Conservation (phyloP, 2,113 vertebrate genomes). For the Lycaon pictus region DNA sequence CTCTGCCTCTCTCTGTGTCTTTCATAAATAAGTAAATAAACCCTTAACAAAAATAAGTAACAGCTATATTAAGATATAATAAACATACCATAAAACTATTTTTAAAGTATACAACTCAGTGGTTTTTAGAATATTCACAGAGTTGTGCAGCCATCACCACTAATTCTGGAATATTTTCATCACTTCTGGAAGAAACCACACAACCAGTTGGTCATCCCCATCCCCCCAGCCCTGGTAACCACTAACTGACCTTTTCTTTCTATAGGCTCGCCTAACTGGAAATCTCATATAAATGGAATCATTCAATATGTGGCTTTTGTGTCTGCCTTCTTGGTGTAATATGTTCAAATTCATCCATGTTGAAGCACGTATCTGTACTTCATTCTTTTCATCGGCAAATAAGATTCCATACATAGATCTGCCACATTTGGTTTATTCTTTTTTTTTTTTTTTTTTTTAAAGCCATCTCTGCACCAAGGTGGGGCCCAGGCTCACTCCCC, state of each 20-base stretch:
- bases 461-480: not conserved
- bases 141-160: not conserved
- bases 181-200: not conserved
- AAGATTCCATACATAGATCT: not conserved
- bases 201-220: not conserved
- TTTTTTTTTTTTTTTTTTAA: not conserved
- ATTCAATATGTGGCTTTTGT: not conserved
- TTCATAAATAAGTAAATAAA: too few relatives aligned
- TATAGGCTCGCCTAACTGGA: not conserved
- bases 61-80: not conserved
- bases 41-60: not conserved
- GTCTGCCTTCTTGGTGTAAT: not conserved
- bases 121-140: not conserved
- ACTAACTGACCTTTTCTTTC: not conserved
- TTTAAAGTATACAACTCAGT: not conserved
- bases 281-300: not conserved
- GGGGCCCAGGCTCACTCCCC: not conserved
- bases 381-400: not conserved
- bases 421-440: not conserved
- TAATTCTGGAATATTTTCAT: conserved; percentile 14
- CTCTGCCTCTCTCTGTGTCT: too few relatives aligned
- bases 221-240: not conserved
- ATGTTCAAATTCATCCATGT: not conserved
- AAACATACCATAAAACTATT: not conserved
- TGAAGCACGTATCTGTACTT: not conserved